Evolutionary conservation across 2,797 vertebrate species (phyloP).

Genomic region (Micropoecilia bifurca): DNA sequence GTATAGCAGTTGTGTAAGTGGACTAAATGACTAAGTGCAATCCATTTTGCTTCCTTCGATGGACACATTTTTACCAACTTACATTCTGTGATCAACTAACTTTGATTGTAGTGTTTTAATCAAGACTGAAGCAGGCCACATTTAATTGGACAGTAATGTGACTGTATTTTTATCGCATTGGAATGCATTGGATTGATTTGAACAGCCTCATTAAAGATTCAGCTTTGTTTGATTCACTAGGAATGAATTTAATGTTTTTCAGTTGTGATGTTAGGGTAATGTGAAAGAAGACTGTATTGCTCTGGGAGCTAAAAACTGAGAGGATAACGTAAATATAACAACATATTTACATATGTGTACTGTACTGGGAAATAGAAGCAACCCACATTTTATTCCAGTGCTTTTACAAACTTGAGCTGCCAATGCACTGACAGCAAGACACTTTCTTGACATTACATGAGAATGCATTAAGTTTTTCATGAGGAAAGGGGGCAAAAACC

Average conservation of each 20-base stretch:
- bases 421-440: background rate
- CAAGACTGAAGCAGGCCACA: background rate
- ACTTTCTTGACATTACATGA: background rate
- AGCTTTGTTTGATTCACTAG: background rate
- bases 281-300: background rate
- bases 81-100: background rate
- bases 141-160: background rate
- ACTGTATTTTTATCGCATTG: background rate
- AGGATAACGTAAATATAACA: background rate
- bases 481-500: background rate
- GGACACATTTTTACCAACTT: background rate
- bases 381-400: background rate
- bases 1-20: background rate
- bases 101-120: conserved; percentile 3
- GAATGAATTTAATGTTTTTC: conserved; percentile 1
- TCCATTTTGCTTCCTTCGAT: background rate
- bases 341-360: background rate
- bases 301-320: background rate
- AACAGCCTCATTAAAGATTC: background rate
- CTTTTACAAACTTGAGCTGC: background rate
- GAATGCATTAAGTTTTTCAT: background rate
- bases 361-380: too few species aligned
- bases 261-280: background rate
- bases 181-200: background rate
- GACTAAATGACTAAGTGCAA: conserved; percentile 5